phyloP scores from a whole-genome alignment of 2,888 invertebrate genomes.

The Cephonodes hylas region DNA sequence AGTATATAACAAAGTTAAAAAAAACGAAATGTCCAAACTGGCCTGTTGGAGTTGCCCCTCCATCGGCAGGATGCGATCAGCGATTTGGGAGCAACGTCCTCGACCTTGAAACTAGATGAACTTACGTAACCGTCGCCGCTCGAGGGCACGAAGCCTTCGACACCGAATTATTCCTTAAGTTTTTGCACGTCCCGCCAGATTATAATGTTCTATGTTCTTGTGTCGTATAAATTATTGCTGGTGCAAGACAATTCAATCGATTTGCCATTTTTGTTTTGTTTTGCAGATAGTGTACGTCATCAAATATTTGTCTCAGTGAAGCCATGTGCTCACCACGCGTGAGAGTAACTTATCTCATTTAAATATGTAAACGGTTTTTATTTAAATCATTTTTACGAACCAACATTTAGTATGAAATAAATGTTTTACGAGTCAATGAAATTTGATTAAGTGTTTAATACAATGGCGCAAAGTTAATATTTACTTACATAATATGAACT shows the following conservation, averaged over 20 bases:
- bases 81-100: constrained; percentile 80
- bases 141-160: constrained; percentile 66
- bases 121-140: constrained; percentile 74
- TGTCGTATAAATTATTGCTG: neutral
- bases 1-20: constrained; percentile 38
- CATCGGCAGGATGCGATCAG: constrained; percentile 73
- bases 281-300: neutral
- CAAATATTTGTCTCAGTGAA: neutral
- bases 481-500: neutral
- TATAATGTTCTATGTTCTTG: constrained; percentile 26
- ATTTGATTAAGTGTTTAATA: neutral
- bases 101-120: constrained; percentile 80
- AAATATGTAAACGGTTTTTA: neutral
- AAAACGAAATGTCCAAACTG: constrained; percentile 70
- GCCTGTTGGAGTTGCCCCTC: constrained; percentile 58
- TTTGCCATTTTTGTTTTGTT: neutral
- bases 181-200: constrained; percentile 70
- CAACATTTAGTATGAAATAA: neutral
- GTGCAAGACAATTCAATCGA: neutral
- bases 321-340: constrained; percentile 1
- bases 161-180: constrained; percentile 71
- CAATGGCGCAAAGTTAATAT: neutral
- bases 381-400: neutral
- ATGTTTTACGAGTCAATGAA: neutral
- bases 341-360: neutral